Evolutionary conservation across 2,888 invertebrate genomes (phyloP), one percentile per base, ranked within the genome.

Genomic region (Osedax fenrisi): DNA sequence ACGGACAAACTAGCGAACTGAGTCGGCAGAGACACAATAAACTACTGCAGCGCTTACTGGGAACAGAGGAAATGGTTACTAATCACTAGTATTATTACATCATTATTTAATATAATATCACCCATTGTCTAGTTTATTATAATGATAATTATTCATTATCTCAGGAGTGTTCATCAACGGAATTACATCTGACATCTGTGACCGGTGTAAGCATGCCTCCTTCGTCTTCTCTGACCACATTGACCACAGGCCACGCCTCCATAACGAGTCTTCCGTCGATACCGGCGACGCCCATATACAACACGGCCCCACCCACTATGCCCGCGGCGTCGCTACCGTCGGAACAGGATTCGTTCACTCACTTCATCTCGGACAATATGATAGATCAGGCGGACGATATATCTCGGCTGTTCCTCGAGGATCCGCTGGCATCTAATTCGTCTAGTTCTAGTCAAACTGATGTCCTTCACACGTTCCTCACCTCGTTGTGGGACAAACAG

Each of bases 401-500:
- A 10, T 41, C 41, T 17, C 41, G 41, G 5, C 5, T 41, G 17
- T 41, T 41, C 41, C 5, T 41, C 41, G 17, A 41, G 5, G 41
- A 41, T 10, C 5, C 5, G 10, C 17, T 17, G 5, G 5, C 41
- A 17, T 10, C 41, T 10, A 17, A 5, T 5, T 17, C 41, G 17
- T 41, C 41, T 10, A 17, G 41, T 41, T 5, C 17, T 17, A 41
- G 10, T 41, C 5, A 5, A 10, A 17, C 41, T 41, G 41, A 41
- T 41, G 10, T 17, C 23, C 75, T 81, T 21, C 79, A 79, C 66
- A 77, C 75, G 26, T 77, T 81, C 27, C 74, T 82, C 13, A 76
- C 79, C 27, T 77, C 76, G 21, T 75, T 82, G 27, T 82, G 81
- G 81, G 80, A 81, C 41, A 79, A 78, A 41, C 79, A 73, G 66